Conservation (phyloP, 2,113 vertebrate genomes). For the Lepus europaeus region DNA sequence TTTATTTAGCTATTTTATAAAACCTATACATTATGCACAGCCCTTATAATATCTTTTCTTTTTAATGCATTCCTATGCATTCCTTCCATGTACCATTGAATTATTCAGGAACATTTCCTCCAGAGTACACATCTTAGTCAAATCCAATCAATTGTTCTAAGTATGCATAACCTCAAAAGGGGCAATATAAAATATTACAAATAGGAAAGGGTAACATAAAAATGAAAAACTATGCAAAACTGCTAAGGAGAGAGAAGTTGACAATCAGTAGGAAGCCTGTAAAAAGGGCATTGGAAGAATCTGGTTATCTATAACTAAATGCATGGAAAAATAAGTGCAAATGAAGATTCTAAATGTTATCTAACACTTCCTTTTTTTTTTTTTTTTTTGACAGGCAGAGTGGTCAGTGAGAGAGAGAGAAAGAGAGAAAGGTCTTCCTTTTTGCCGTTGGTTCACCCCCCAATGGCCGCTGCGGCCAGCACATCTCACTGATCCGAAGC, state of each 20-base stretch:
- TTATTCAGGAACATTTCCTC: slow-evolving; percentile 62
- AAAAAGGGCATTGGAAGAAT: slow-evolving; percentile 8
- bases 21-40: neutral
- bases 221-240: slow-evolving; percentile 67
- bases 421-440: too few species aligned
- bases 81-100: slow-evolving; percentile 23
- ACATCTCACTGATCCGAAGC: too few species aligned
- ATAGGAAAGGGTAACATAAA: slow-evolving; percentile 45
- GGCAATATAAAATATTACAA: neutral
- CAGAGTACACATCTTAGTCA: slow-evolving; percentile 26
- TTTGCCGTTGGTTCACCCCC: too few species aligned
- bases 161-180: slow-evolving; percentile 46
- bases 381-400: too few species aligned
- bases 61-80: slow-evolving; percentile 8
- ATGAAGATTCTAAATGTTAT: neutral
- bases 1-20: slow-evolving; percentile 4
- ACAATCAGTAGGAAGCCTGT: neutral
- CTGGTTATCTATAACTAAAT: slow-evolving; percentile 45
- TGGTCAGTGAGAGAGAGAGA: too few species aligned
- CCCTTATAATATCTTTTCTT: slow-evolving; percentile 42
- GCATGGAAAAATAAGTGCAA: neutral
- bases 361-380: neutral
- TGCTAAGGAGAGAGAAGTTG: slow-evolving; percentile 40
- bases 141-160: slow-evolving; percentile 64
- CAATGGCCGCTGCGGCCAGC: too few species aligned